phyloP scores from a whole-genome alignment of 2,888 invertebrate genomes.

The Oligia strigilis region DNA sequence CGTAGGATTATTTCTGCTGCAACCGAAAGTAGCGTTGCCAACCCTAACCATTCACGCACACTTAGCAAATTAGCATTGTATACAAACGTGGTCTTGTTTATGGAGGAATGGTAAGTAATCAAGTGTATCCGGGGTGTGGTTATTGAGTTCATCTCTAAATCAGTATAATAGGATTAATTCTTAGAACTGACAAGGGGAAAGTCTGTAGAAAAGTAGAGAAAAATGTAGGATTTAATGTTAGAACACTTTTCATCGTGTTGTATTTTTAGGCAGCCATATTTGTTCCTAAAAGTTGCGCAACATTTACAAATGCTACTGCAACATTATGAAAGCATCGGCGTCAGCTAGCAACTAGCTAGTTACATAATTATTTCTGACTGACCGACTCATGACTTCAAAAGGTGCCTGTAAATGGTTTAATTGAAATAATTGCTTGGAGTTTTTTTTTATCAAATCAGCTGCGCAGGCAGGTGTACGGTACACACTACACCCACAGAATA shows the following conservation, averaged over 20 bases:
- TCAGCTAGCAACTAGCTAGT: neutral
- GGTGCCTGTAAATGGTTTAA: neutral
- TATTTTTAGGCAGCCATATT: neutral
- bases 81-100: constrained; percentile 33
- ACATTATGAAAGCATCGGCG: neutral
- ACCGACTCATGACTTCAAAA: neutral
- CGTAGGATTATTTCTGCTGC: neutral
- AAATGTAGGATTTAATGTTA: neutral
- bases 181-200: neutral
- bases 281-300: neutral
- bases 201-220: neutral
- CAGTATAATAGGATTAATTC: constrained; percentile 17
- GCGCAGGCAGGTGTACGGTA: neutral
- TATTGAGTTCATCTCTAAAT: constrained; percentile 38
- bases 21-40: constrained; percentile 1
- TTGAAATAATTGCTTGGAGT: neutral
- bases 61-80: constrained; percentile 49
- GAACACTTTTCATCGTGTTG: neutral
- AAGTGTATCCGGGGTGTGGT: constrained; percentile 35
- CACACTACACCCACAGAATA: neutral
- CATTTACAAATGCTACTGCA: neutral
- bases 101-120: constrained; percentile 41
- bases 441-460: neutral
- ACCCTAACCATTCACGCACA: constrained; percentile 40
- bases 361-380: neutral